These are phyloP conservation scores for Pomatostomus ruficeps DNA, from an alignment of 2,113 vertebrate genomes.

Conservation along the genomic window DNA sequence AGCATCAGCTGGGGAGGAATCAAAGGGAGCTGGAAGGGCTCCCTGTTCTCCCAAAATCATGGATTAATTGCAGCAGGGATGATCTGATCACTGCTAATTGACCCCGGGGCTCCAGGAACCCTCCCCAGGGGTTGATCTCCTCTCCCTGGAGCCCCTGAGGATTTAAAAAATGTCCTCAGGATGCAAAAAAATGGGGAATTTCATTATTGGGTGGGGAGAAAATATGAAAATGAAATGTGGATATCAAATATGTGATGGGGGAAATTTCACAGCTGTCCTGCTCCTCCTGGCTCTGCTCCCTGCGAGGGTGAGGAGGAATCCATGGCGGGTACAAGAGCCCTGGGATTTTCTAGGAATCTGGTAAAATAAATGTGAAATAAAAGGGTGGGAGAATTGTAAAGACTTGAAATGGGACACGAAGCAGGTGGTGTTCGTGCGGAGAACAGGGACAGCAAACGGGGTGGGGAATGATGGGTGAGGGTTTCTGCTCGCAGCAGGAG, in stretches of 20 bases:
- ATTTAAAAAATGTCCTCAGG: background rate
- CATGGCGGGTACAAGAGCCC: no score
- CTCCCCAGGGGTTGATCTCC: background rate
- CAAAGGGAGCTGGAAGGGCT: background rate
- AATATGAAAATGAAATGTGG: background rate
- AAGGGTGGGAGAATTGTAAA: background rate
- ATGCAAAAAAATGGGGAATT: background rate
- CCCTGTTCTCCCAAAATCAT: background rate
- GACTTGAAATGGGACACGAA: background rate
- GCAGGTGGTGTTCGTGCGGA: fast-evolving
- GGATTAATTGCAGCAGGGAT: background rate
- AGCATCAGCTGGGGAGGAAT: background rate
- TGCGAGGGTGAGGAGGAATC: background rate
- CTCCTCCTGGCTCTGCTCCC: background rate
- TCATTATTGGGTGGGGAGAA: background rate
- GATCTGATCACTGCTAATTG: background rate
- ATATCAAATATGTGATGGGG: no score
- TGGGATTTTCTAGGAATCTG: background rate
- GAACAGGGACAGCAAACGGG: background rate
- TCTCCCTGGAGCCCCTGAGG: background rate
- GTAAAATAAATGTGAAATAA: background rate
- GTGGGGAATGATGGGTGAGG: background rate
- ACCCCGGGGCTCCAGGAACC: background rate
- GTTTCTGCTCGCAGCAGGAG: background rate
- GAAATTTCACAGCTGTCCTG: background rate